Evolutionary conservation across 2,797 vertebrate genomes (phyloP).

Genomic region (Amniataba percoides): DNA sequence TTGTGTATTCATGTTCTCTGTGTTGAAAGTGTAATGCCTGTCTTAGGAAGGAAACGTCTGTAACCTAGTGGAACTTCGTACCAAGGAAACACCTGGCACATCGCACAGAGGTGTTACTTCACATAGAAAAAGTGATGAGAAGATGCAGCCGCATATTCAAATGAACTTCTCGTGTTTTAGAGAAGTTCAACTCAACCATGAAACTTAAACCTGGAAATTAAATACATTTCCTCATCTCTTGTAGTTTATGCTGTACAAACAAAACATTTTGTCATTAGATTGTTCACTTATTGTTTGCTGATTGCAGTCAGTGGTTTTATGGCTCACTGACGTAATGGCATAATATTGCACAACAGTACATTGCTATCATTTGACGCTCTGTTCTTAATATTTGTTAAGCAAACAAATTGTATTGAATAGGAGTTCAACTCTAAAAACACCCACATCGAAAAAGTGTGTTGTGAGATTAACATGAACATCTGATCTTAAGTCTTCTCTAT

Average conservation of each 20-base stretch:
- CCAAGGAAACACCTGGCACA: slow-evolving; percentile 50
- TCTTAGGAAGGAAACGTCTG: slow-evolving; percentile 38
- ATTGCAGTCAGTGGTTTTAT: background rate
- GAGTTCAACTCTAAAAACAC: background rate
- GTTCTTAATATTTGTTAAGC: background rate
- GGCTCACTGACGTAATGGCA: background rate
- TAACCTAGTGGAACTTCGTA: background rate
- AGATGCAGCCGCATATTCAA: slow-evolving; percentile 16
- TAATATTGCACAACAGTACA: background rate
- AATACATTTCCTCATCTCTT: background rate
- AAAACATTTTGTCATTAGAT: background rate
- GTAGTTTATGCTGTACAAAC: background rate
- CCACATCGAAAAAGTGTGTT: background rate
- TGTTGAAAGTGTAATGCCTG: background rate
- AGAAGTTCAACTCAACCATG: background rate
- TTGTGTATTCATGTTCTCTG: background rate
- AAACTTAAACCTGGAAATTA: background rate
- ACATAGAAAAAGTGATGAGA: slow-evolving; percentile 2
- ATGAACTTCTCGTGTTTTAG: background rate
- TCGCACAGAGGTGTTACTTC: slow-evolving; percentile 30
- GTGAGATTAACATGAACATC: background rate
- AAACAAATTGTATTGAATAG: background rate
- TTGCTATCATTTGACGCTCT: background rate
- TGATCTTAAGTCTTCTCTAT: background rate
- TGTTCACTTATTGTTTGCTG: background rate